A percentile compares a stretch with the other conserved stretches of the same genome.
phyloP scores from a whole-genome alignment of 2,888 invertebrate species.

The Scaptomyza caliginosa region DNA sequence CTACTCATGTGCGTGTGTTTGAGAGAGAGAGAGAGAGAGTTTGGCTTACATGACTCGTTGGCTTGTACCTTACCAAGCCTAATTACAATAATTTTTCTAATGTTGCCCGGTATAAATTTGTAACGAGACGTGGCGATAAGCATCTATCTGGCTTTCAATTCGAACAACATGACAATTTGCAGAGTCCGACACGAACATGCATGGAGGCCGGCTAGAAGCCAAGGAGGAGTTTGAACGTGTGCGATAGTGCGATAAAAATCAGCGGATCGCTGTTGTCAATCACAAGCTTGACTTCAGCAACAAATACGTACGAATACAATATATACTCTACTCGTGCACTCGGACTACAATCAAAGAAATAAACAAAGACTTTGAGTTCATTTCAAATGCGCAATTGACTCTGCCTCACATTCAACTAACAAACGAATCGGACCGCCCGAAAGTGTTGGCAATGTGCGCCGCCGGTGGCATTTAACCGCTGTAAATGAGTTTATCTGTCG shows the following conservation, averaged over 20 bases:
- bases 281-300: conserved; percentile 39
- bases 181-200: conserved; percentile 65
- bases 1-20: conserved; percentile 12
- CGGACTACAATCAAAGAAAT: conserved; percentile 16
- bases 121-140: conserved; percentile 70
- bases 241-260: conserved; percentile 59
- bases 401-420: conserved; percentile 38
- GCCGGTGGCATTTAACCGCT: conserved; percentile 82
- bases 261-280: conserved; percentile 66
- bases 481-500: conserved; percentile 82
- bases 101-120: conserved; percentile 73
- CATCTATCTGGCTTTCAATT: conserved; percentile 63
- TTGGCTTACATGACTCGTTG: conserved; percentile 40
- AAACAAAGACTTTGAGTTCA: conserved; percentile 24
- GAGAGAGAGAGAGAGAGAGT: neutral
- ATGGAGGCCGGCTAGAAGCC: conserved; percentile 49
- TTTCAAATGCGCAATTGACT: conserved; percentile 67
- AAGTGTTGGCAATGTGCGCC: conserved; percentile 75
- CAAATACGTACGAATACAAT: neutral
- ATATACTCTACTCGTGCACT: conserved; percentile 29
- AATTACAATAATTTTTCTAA: conserved; percentile 77
- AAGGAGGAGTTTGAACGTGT: conserved; percentile 57
- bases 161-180: conserved; percentile 75
- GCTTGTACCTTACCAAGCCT: conserved; percentile 44
- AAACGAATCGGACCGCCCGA: conserved; percentile 51